Evolutionary conservation across 2,113 vertebrate genomes (phyloP).

Genomic region (Sinocyclocheilus maitianheensis): DNA sequence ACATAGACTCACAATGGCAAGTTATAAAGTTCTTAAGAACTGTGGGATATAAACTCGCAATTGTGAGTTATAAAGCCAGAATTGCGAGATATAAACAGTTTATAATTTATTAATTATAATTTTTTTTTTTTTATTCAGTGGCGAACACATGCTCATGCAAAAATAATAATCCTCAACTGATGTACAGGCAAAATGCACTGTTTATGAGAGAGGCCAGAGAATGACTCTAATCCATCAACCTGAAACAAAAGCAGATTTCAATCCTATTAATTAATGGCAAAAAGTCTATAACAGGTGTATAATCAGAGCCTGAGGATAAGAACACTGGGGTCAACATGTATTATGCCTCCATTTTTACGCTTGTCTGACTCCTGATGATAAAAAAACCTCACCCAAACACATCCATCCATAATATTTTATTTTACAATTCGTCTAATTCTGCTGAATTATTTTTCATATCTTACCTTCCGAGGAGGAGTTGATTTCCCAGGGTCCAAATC

Average conservation of each 20-base stretch:
- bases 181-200: neutral
- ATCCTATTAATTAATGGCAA: neutral
- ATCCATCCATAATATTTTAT: neutral
- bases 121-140: too few relatives aligned
- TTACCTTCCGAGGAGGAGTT: slow-evolving; percentile 93
- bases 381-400: neutral
- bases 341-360: neutral
- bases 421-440: neutral
- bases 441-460: neutral
- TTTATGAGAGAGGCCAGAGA: neutral
- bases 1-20: too few relatives aligned
- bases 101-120: too few relatives aligned
- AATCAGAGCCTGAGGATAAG: neutral
- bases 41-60: too few relatives aligned
- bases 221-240: neutral
- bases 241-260: neutral
- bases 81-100: too few relatives aligned
- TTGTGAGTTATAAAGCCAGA: too few relatives aligned
- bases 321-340: neutral
- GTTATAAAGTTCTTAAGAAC: too few relatives aligned
- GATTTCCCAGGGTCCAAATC: slow-evolving; percentile 93
- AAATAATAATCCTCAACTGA: neutral
- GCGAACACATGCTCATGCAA: too few relatives aligned
- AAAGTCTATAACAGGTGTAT: neutral
- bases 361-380: neutral